These are phyloP conservation scores for Bombyx mandarina DNA, from an alignment of 1,140 invertebrate genomes.

Conservation along the genomic window DNA sequence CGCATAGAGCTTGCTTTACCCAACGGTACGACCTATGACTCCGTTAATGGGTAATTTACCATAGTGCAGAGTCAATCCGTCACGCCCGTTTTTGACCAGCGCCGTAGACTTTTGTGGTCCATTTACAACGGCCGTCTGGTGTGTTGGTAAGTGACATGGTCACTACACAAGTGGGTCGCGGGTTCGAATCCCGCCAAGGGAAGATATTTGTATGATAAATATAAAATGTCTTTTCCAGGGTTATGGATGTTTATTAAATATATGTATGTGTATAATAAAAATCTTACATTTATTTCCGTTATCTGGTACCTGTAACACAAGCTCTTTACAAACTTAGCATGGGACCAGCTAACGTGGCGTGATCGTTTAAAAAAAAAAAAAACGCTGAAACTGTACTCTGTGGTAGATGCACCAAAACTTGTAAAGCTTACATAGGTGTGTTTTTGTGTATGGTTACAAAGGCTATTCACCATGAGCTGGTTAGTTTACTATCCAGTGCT, in stretches of 20 bases:
- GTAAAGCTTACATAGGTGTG: constrained; percentile 6
- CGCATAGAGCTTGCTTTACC: neutral
- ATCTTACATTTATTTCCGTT: too few relatives aligned
- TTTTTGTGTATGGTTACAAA: constrained; percentile 6
- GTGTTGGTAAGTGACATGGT: too few relatives aligned
- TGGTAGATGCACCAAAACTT: neutral
- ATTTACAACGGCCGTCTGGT: neutral
- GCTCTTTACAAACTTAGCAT: too few relatives aligned
- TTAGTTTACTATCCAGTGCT: neutral
- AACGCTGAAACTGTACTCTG: neutral
- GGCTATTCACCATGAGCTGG: constrained; percentile 4
- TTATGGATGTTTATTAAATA: too few relatives aligned
- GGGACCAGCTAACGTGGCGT: too few relatives aligned
- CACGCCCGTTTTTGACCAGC: neutral
- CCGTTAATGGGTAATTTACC: constrained; percentile 8
- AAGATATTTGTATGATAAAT: too few relatives aligned
- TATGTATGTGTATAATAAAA: too few relatives aligned
- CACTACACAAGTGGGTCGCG: too few relatives aligned
- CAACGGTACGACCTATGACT: neutral
- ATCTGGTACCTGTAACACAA: too few relatives aligned
- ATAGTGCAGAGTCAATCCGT: neutral
- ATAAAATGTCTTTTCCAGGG: too few relatives aligned
- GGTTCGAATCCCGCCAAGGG: too few relatives aligned
- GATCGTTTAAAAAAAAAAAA: too few relatives aligned
- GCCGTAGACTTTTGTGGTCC: constrained; percentile 5